Evolutionary conservation across 1,140 invertebrate species (phyloP).

Genomic region (Doryteuthis pealeii): DNA sequence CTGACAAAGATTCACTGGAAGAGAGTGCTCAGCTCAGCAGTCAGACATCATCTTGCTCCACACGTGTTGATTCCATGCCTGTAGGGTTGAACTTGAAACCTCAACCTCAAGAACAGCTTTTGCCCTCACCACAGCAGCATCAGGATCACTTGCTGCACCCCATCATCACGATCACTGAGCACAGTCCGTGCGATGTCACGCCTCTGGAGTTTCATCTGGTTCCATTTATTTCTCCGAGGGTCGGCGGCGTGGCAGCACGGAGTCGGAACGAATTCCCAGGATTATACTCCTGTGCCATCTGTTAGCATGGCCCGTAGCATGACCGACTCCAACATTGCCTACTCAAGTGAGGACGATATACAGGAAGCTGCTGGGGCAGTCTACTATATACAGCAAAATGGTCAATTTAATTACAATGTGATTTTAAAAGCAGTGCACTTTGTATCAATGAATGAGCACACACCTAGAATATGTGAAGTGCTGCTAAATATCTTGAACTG

Average conservation of each 20-base stretch:
- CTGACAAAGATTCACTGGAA: constrained; percentile 39
- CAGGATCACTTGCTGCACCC: constrained; percentile 68
- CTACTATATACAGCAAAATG: constrained; percentile 92
- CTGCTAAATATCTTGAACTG: constrained; percentile 87
- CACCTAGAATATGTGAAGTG: constrained; percentile 83
- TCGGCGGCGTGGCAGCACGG: constrained; percentile 14
- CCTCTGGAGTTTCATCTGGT: neutral
- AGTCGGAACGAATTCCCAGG: neutral
- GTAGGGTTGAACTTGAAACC: constrained; percentile 10
- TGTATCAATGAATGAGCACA: constrained; percentile 77
- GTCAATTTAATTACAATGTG: constrained; percentile 87
- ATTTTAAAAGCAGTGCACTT: constrained; percentile 79
- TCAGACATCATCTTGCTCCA: constrained; percentile 39
- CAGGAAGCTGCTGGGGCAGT: constrained; percentile 73
- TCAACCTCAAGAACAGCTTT: neutral
- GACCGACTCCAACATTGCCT: constrained; percentile 93
- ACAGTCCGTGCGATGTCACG: constrained; percentile 62
- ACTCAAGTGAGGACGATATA: constrained; percentile 71
- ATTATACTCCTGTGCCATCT: neutral
- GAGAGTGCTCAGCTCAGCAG: constrained; percentile 40
- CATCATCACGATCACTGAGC: constrained; percentile 94
- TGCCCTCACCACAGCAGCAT: constrained; percentile 13
- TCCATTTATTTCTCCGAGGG: neutral
- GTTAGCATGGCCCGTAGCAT: constrained; percentile 70
- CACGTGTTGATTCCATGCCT: constrained; percentile 26